Base-by-base conservation (phyloP, 2,113 vertebrate genomes). In the Crotophaga sulcirostris region DNA sequence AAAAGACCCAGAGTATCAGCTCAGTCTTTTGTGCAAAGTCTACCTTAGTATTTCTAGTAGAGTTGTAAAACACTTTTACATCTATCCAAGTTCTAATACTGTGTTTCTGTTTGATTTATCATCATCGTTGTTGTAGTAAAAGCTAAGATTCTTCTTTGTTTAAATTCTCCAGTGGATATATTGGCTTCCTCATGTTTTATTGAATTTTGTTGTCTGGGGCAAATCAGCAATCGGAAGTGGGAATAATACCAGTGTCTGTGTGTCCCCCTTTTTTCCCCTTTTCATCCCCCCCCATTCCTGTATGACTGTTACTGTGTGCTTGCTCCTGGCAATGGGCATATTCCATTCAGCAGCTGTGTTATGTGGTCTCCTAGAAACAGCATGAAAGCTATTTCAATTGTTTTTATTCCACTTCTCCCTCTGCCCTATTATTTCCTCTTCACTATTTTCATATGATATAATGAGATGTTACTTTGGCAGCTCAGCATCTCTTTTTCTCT, bases 381-480 rank as follows among this genome's bases (percentile, higher is more conserved):
- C 40, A 54, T 90, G 90, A 93, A 95, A 90, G 88, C 83, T 66
- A 45, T 92, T 96, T 90, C 79, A 89, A 73, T 87, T 84, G 86
- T 8, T 89, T 96, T 96, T 92, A 84, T 90, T 95, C 86, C 69
- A 31, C 58, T 92, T 93, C 69, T 94, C 36, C 44, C 59, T 87
- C 26, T 87, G 56, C 76, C 83, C 80, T 84, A 5, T 93, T 93
- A 86, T 93, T 92, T 92, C n/a, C 60, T 88, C 52, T 87, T 89
- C 54, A 26, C 66, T 70, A 49, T 91, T 95, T 90, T 92, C 67
- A 16, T 92, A 62, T 82, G 90, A 90, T 90, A 84, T 95, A 97
- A 96, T 94, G 90, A 96, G 92, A 84, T 51, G 69, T 94, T 95
- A 58, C 83, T 93, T 75, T 82, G 96, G 90, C 94, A 94, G 90